Evolutionary conservation across 2,113 vertebrate genomes (phyloP).

Genomic region (Ictidomys tridecemlineatus): DNA sequence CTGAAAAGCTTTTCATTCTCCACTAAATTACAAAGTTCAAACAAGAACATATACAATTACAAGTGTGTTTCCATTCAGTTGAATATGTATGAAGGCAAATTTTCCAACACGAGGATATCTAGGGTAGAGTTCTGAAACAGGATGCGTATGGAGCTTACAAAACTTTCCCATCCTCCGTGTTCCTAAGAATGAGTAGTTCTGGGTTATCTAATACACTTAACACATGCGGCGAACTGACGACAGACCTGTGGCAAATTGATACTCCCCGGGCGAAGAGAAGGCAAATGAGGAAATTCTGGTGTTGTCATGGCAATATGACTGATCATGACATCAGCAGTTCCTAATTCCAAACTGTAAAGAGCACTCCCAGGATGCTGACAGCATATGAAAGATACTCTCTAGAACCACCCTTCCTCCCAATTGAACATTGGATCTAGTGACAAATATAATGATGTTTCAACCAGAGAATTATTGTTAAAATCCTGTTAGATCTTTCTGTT

Average conservation of each 20-base stretch:
- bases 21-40: conserved; percentile 54
- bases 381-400: conserved; percentile 37
- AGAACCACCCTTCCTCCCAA: conserved; percentile 27
- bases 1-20: conserved; percentile 64
- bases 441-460: conserved; percentile 35
- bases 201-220: conserved; percentile 66
- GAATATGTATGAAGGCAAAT: conserved; percentile 59
- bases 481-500: not conserved
- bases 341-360: conserved; percentile 73
- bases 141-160: conserved; percentile 39
- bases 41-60: conserved; percentile 64
- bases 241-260: conserved; percentile 78
- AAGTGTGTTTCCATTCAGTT: conserved; percentile 49
- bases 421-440: conserved; percentile 10
- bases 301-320: conserved; percentile 80
- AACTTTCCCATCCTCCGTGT: not conserved
- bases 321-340: conserved; percentile 80
- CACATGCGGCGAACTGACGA: conserved; percentile 43
- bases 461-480: conserved; percentile 59
- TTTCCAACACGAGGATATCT: conserved; percentile 52
- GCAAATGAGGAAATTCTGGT: conserved; percentile 74
- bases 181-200: conserved; percentile 65
- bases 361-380: conserved; percentile 66
- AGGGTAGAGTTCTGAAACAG: conserved; percentile 34
- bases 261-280: conserved; percentile 71